Evolutionary conservation across 2,797 vertebrate genomes (phyloP), one percentile per base, ranked within the genome.

Genomic region (Heteromormyrus szaboi): DNA sequence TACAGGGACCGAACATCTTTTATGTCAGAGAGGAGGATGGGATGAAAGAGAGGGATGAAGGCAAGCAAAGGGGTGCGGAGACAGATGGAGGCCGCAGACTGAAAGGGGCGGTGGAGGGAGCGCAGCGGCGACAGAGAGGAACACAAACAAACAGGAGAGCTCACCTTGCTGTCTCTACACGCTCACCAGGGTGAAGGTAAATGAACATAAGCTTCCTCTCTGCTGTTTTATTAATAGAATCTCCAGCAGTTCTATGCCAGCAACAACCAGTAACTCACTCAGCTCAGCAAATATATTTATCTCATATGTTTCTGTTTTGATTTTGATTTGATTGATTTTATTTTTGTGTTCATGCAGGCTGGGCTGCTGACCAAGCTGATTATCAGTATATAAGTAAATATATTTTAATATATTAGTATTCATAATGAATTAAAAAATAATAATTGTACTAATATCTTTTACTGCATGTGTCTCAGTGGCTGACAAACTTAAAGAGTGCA

Each of bases 1-100:
- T 76, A 12, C 50, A 89, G 50, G 59, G 87, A 8, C 88, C 5
- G 54, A 4, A 9, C 89, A 72, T 37, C 91, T 94, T 95, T 94
- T 90, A 95, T 94, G 92, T 94, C 87, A 50, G 68, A 85, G 88
- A 92, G 89, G 90, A 89, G 89, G 87, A 85, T 29, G 14, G 85
- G 91, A 93, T 94, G 90, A 94, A 93, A 94, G 91, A 56, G 88
- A 85, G 89, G 59, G 89, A 90, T 62, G 88, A 88, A 89, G 87
- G 88, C 83, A 88, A 84, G 72, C 87, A 48, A 87, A 56, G 86
- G 84, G 89, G 88, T 37, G 76, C 41, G 37, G 88, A 48, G 53
- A 85, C 25, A 41, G 62, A 79, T 68, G 68, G 56, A 46, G 33
- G 88, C 85, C 29, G 87, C 22, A 88, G 41, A 56, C 79, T 29